Base-by-base conservation (phyloP, 1,140 invertebrate genomes). In the Scaptodrosophila lebanonensis region DNA sequence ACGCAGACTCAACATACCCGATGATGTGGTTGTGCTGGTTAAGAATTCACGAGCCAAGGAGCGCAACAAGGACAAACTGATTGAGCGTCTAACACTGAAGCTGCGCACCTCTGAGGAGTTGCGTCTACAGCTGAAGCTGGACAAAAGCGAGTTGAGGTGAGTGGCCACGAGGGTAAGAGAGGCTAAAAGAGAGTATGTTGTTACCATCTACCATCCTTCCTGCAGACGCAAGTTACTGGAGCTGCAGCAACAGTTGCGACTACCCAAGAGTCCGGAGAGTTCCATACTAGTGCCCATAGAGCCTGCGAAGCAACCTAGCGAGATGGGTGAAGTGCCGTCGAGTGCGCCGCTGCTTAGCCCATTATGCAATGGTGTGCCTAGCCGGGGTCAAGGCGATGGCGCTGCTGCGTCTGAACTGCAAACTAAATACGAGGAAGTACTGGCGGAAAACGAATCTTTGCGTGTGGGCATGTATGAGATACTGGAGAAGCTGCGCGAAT, bases 401-500 rank as follows among this genome's bases (percentile, higher is more conserved):
- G 75, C 83, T 15, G 77, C 77, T 35, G 83, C 70, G 15, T 68
- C 70, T 0, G 84, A 85, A 25, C 61, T 68, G 53, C 73, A 87
- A 25, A 67, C 52, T 15, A 84, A 84, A 17, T 86, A 86, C 17
- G 83, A 88, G 35, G 84, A 88, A 47, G 83, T 91, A 2, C 84
- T 91, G 2, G 89, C 90, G 36, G 91, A 92, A 72, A 92, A 92
- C 67, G 89, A 91, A 58, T 89, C 89, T 1, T 75, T 92, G 1
- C 86, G 91, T 18, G 89, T 88, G 47, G 91, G 91, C 32, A 88
- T 92, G 88, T 89, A 91, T 61, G 91, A 92, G 69, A 91, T 92
- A 35, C 66, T 92, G 49, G 90, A 92, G 49, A 90, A 90, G 72
- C 86, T 92, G 50, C 85, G 88, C n/a, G 88, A 89, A 62, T 89